Evolutionary conservation across 1,140 invertebrate species (phyloP), one percentile per base, ranked within the genome.

Genomic region (Physella acuta): DNA sequence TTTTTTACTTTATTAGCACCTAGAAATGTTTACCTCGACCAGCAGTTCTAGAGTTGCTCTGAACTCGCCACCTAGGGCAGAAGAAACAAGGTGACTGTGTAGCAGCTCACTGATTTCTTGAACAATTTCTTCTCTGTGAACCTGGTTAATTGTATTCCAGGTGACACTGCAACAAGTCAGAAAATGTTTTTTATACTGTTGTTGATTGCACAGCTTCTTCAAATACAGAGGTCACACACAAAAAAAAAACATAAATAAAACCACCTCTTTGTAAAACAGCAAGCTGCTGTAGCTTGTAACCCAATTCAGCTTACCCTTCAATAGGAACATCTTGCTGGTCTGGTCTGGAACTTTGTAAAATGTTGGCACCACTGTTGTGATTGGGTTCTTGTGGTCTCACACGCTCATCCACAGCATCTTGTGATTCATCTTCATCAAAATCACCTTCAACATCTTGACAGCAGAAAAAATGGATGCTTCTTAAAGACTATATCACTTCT

Each of bases 101-200:
- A 84, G 74, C 8, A 84, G 72, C 61, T 84, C 81, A 67, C 80
- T 81, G 66, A 84, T 83, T 58, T 84, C 82, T 33, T 76, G 71
- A 3, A 82, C 73, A 34, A 84, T 58, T 14, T 78, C 74, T 52
- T 83, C 80, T 20, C 73, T 71, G 2, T 82, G 78, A 14, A 74
- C 53, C 53, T 62, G 60, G 30, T 31, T 58, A 63, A 71, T 68
- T 36, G 36, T 61, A 53, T 71, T 62, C 74, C 68, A 75, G 30
- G 59, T 33, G 4, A 59, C 20, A 3, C 39, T 60, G n/a, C n/a
- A n/a, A n/a, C n/a, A n/a, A n/a, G n/a, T n/a, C n/a, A n/a, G n/a
- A n/a, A n/a, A n/a, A n/a, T n/a, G n/a, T n/a, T n/a, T n/a, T n/a
- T n/a, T n/a, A n/a, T n/a, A n/a, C n/a, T n/a, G n/a, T n/a, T n/a